These are phyloP conservation scores for Ectemnius cavifrons DNA, from an alignment of 2,888 invertebrate genomes.

Conservation along the genomic window DNA sequence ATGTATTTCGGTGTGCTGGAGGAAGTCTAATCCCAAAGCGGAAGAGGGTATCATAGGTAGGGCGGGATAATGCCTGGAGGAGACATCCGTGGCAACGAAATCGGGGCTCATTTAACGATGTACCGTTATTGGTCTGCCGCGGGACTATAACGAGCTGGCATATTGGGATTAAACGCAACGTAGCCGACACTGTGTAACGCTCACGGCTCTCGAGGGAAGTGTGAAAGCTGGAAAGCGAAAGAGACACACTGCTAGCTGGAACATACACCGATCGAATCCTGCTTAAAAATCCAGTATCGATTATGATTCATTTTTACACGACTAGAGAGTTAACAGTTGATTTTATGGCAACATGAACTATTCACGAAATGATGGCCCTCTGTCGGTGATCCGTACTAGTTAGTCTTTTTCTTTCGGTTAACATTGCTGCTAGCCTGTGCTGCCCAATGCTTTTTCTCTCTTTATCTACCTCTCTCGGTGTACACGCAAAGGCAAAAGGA, in stretches of 20 bases:
- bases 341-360: no score
- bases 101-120: slow-evolving; percentile 61
- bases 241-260: no score
- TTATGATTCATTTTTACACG: no score
- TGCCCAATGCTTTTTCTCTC: no score
- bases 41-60: slow-evolving; percentile 1
- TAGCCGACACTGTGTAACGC: slow-evolving; percentile 39
- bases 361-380: slow-evolving; percentile 18
- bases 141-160: slow-evolving; percentile 64
- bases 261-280: no score
- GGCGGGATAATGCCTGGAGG: slow-evolving; percentile 36
- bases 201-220: slow-evolving; percentile 21
- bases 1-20: not conserved
- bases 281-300: no score
- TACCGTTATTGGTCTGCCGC: slow-evolving; percentile 59
- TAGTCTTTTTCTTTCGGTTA: no score
- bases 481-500: not conserved
- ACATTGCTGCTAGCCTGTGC: no score
- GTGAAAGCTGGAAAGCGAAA: slow-evolving; percentile 11
- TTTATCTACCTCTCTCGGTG: not conserved
- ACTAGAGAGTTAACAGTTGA: no score
- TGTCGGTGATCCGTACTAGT: no score
- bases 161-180: slow-evolving; percentile 63
- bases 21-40: slow-evolving; percentile 44
- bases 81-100: slow-evolving; percentile 29